Base-by-base conservation (phyloP, 1,140 invertebrate species). In the Littorina saxatilis region DNA sequence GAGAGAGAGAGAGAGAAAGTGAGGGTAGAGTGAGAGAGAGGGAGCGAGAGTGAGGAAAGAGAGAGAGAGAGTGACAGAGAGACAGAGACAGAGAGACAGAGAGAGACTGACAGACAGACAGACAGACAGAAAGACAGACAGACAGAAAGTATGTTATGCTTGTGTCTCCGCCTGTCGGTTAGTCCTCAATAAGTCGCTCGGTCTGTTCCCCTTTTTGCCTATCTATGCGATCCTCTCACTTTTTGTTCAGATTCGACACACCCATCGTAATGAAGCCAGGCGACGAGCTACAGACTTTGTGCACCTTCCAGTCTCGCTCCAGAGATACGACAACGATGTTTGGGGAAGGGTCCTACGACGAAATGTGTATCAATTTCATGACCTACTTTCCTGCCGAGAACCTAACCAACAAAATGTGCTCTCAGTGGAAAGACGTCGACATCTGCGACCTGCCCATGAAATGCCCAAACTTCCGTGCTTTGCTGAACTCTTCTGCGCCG, bases 171-270 rank as follows among this genome's bases (percentile, higher is more conserved):
- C n/a, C n/a, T n/a, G n/a, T n/a, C n/a, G n/a, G n/a, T n/a, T n/a
- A n/a, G n/a, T n/a, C n/a, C n/a, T n/a, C n/a, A n/a, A n/a, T n/a
- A n/a, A n/a, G n/a, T n/a, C n/a, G n/a, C n/a, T n/a, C n/a, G n/a
- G n/a, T n/a, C n/a, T n/a, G n/a, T n/a, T n/a, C n/a, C n/a, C n/a
- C n/a, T n/a, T n/a, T n/a, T n/a, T n/a, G n/a, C n/a, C n/a, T n/a
- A n/a, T n/a, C n/a, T n/a, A n/a, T n/a, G n/a, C n/a, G 17, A 5
- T 47, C 43, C 43, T 47, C 7, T 47, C 17, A 17, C 43, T 9
- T 17, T 47, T 5, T 47, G 43, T 47, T 17, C 72, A 89, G 88
- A 50, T 86, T 81, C 76, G 61, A 87, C 47, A 55, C 77, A 2
- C 66, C 50, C 13, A 11, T 72, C n/a, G 11, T 47, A 15, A 17